Evolutionary conservation across 2,113 vertebrate genomes (phyloP).

Genomic region (Silurus meridionalis): DNA sequence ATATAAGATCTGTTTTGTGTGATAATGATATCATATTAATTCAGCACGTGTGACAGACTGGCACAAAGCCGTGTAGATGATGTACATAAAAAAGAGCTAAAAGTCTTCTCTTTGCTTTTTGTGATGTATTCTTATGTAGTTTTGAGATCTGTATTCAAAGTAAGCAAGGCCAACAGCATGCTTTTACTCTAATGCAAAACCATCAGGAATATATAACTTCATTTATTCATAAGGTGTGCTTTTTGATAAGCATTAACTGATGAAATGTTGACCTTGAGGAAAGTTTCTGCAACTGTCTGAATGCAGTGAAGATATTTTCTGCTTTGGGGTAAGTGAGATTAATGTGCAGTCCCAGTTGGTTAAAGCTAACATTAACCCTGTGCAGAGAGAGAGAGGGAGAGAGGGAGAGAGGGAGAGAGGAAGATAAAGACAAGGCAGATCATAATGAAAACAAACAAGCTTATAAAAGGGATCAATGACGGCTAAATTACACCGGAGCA

Average conservation of each 20-base stretch:
- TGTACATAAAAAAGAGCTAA: neutral
- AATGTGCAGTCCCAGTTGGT: conserved; percentile 35
- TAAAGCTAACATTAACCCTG: conserved; percentile 43
- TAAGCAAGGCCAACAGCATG: neutral
- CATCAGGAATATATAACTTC: neutral
- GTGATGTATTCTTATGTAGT: neutral
- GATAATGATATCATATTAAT: neutral
- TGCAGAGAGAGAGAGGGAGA: neutral
- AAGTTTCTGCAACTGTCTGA: conserved; percentile 28
- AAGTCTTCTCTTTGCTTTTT: neutral
- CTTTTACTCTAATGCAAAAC: neutral
- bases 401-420: neutral
- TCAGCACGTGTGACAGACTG: neutral
- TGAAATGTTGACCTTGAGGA: conserved; percentile 30
- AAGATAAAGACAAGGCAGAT: neutral
- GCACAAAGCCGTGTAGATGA: neutral
- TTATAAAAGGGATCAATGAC: conserved; percentile 23
- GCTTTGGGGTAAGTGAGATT: conserved; percentile 48
- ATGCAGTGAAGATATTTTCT: conserved; percentile 36
- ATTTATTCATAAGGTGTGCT: neutral
- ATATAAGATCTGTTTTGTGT: neutral
- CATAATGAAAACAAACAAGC: conserved; percentile 40
- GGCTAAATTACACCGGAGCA: neutral
- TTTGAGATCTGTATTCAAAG: neutral
- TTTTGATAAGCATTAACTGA: conserved; percentile 37